Evolutionary conservation across 1,140 invertebrate species (phyloP).

Genomic region (Araneus ventricosus): DNA sequence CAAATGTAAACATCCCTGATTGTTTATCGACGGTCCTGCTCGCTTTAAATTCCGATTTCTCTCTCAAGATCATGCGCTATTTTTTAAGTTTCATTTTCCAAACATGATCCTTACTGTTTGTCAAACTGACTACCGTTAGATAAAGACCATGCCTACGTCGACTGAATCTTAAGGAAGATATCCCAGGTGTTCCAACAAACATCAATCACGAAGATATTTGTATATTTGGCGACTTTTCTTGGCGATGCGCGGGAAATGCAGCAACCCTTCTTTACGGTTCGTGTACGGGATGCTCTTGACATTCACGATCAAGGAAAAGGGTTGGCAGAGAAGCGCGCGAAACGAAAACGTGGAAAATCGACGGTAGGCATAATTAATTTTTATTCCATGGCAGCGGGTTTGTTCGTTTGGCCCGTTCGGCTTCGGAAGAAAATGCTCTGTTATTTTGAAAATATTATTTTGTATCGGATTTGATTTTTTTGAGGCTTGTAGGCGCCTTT

Average conservation of each 20-base stretch:
- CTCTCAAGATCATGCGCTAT: neutral
- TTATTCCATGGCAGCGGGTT: neutral
- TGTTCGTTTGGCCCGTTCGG: neutral
- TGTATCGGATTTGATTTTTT: neutral
- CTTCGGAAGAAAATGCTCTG: neutral
- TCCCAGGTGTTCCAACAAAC: constrained; percentile 35
- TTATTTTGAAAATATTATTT: neutral
- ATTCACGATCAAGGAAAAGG: constrained; percentile 46
- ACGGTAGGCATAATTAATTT: neutral
- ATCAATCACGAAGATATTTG: constrained; percentile 48
- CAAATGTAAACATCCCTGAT: neutral
- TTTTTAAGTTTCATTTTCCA: neutral
- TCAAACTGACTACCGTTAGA: neutral
- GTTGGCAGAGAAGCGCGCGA: constrained; percentile 48
- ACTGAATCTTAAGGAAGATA: neutral
- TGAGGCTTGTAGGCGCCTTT: neutral
- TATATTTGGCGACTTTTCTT: constrained; percentile 41
- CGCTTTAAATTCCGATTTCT: neutral
- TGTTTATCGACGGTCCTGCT: neutral
- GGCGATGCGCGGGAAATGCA: neutral
- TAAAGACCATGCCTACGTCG: neutral
- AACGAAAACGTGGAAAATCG: constrained; percentile 15
- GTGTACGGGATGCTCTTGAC: constrained; percentile 54
- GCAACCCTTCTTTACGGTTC: constrained; percentile 38
- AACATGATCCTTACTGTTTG: neutral